These are phyloP conservation scores for Pogona vitticeps DNA, from an alignment of 2,113 vertebrate species.

Conservation along the genomic window DNA sequence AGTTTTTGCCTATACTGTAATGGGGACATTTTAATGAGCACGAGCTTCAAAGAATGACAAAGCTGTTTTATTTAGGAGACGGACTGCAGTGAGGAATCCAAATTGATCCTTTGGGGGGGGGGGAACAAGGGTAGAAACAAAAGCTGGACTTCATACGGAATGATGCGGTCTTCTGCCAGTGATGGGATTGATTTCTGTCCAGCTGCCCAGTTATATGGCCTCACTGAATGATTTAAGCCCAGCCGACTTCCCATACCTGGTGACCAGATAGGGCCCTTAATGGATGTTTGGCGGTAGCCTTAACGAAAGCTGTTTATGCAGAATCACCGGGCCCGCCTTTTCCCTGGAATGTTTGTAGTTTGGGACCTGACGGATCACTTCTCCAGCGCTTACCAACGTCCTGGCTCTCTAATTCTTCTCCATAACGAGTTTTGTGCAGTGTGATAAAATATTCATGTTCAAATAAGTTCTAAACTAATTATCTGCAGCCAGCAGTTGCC, in stretches of 20 bases:
- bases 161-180: background rate
- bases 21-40: background rate
- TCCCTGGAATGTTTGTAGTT: conserved; percentile 60
- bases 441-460: conserved; percentile 84
- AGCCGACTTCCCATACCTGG: conserved; percentile 18
- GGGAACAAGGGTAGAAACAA: background rate
- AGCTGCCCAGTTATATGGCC: background rate
- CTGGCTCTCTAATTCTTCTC: conserved; percentile 76
- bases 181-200: background rate
- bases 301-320: conserved; percentile 62
- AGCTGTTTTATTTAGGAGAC: background rate
- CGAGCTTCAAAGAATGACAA: background rate
- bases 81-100: background rate
- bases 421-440: conserved; percentile 77
- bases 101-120: background rate
- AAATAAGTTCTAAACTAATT: conserved; percentile 81
- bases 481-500: conserved; percentile 73
- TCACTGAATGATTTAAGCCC: conserved; percentile 17
- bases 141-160: fast-evolving
- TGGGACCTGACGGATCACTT: conserved; percentile 73
- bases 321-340: conserved; percentile 64
- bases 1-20: background rate
- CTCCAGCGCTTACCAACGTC: conserved; percentile 55
- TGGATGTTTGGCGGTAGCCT: conserved; percentile 40
- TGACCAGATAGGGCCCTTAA: conserved; percentile 27